Base-by-base conservation (phyloP, 2,888 invertebrate species). In the Polia nebulosa region DNA sequence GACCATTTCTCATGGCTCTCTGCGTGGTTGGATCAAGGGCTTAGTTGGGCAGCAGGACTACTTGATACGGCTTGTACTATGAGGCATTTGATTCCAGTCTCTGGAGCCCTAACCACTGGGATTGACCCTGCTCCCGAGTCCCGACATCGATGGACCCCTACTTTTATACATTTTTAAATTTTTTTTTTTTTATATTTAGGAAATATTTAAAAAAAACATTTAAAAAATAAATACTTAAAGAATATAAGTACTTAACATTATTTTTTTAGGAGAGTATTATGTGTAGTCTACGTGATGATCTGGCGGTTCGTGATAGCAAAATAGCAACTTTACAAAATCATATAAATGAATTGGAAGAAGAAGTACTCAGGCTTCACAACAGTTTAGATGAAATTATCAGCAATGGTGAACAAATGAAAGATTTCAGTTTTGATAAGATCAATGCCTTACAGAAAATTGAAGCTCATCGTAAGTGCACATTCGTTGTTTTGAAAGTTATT, bases 301-400 rank as follows among this genome's bases (percentile, higher is more conserved):
- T 95, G 63, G 36, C 83, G 27, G 88, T 87, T 32, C 88, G 93
- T 25, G 89, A 95, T 80, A 87, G 89, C 63, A 93, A 85, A 85
- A 94, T 95, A 79, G 84, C 90, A 9, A 88, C 89, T 62, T 88
- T 95, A 81, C 90, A 95, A 85, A 95, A 94, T 81, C 89, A 95
- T 59, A 93, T 94, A 2, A 95, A 95, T 83, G 75, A 88, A 60
- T 80, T 95, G 55, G 88, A 93, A 87, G 90, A 91, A 61, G 95
- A 95, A 91, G 88, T 95, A 13, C 85, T 76, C 75, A 82, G 72
- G 62, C 80, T 95, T 41, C 94, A 95, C 29, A 57, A 56, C 2
- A 87, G 84, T 75, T 86, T 95, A 62, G 85, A 78, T 13, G 81
- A 87, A 67, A 89, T 89, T 1, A 82, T 94, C 27, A 86, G 90